A percentile compares a stretch with the other conserved stretches of the same genome.
These are phyloP conservation scores for Drosophila prosaltans DNA, from an alignment of 1,140 invertebrate genomes.

Conservation along the genomic window DNA sequence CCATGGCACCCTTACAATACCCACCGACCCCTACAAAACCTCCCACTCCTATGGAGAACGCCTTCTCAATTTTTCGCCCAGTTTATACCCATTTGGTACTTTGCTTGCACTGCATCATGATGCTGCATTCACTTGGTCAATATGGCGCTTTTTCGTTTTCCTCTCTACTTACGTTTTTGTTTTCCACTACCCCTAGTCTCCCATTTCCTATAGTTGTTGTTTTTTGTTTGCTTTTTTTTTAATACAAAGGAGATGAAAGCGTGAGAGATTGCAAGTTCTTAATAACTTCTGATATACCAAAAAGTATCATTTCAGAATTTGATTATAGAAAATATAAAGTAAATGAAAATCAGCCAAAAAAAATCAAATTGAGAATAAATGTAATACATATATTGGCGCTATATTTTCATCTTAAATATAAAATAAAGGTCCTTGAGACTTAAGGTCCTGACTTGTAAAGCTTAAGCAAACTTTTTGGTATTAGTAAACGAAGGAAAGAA, in stretches of 20 bases:
- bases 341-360: too few species aligned
- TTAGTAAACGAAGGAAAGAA: too few species aligned
- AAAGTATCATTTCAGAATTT: too few species aligned
- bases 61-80: neutral
- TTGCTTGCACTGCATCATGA: constrained; percentile 51
- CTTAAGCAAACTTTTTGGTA: too few species aligned
- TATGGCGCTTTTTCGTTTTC: constrained; percentile 66
- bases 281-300: constrained; percentile 8
- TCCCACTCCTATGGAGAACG: neutral
- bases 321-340: too few species aligned
- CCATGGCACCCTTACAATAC: neutral
- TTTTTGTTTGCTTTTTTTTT: constrained; percentile 19
- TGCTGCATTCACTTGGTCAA: constrained; percentile 75
- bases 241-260: constrained; percentile 40
- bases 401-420: too few species aligned
- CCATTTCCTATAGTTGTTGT: neutral
- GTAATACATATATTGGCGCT: too few species aligned
- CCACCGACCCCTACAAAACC: too few species aligned
- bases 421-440: too few species aligned
- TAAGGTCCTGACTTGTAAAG: too few species aligned
- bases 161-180: constrained; percentile 28
- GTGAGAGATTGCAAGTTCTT: constrained; percentile 42
- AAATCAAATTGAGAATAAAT: too few species aligned
- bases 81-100: constrained; percentile 33
- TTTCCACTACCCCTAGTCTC: neutral